phyloP scores from a whole-genome alignment of 1,140 invertebrate species.

The Amyelois transitella region DNA sequence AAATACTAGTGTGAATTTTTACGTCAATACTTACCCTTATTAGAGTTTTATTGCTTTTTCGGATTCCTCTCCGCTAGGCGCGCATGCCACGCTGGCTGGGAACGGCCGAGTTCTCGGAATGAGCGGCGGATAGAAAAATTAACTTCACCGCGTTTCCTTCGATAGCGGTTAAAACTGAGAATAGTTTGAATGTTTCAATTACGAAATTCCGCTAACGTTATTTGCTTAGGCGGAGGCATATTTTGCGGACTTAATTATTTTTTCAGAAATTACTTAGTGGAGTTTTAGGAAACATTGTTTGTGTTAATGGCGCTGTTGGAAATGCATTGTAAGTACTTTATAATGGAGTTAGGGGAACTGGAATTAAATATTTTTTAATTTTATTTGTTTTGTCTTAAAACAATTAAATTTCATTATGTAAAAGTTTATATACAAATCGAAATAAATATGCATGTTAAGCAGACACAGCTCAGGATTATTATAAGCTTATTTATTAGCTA shows the following conservation, averaged over 20 bases:
- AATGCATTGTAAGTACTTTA: too few species aligned
- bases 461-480: too few species aligned
- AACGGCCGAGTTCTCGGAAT: neutral
- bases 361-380: too few species aligned
- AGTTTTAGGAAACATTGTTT: neutral
- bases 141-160: neutral
- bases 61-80: slow-evolving; percentile 10
- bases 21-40: neutral
- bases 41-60: slow-evolving; percentile 8
- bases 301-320: too few species aligned
- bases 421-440: too few species aligned
- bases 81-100: neutral
- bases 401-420: too few species aligned
- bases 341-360: too few species aligned
- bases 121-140: neutral
- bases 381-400: too few species aligned
- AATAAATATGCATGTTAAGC: too few species aligned
- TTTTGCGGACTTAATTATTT: neutral
- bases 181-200: neutral
- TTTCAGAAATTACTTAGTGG: neutral
- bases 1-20: neutral
- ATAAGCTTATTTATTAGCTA: too few species aligned
- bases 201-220: neutral
- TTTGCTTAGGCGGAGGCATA: neutral
- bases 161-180: neutral